These are phyloP conservation scores for Euschistus heros DNA, from an alignment of 1,140 invertebrate genomes.

Conservation along the genomic window DNA sequence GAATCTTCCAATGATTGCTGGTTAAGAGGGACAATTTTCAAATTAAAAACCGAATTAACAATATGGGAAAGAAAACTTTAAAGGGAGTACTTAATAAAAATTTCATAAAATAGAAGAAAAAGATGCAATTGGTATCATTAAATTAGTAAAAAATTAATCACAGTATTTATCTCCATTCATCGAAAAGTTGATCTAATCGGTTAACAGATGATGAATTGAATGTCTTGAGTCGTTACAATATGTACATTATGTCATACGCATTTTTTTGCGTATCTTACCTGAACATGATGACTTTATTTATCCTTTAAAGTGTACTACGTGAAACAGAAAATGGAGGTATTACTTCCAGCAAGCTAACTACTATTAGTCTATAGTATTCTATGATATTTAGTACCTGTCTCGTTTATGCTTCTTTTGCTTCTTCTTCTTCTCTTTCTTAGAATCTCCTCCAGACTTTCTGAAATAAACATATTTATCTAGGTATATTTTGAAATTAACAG, in stretches of 20 bases:
- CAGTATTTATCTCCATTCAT: background rate
- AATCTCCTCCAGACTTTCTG: slow-evolving; percentile 29
- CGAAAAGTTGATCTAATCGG: background rate
- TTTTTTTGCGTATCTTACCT: slow-evolving; percentile 18
- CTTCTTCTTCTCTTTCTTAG: slow-evolving; percentile 31
- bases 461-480: slow-evolving; percentile 24
- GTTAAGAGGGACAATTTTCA: too few species aligned
- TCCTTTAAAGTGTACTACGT: slow-evolving; percentile 26
- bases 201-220: too few species aligned
- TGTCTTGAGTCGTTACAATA: background rate
- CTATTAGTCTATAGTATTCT: slow-evolving; percentile 5
- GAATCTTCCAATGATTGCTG: too few species aligned
- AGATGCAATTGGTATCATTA: too few species aligned
- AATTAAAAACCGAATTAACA: too few species aligned
- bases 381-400: slow-evolving; percentile 28
- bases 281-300: slow-evolving; percentile 5
- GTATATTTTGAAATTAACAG: too few species aligned
- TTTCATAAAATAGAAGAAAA: too few species aligned
- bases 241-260: slow-evolving; percentile 4
- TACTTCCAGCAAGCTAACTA: slow-evolving; percentile 19
- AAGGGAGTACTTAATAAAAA: too few species aligned
- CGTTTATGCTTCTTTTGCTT: slow-evolving; percentile 32
- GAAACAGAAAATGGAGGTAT: slow-evolving; percentile 26
- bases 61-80: too few species aligned
- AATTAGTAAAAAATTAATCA: background rate